Evolutionary conservation across 1,140 invertebrate genomes (phyloP), one percentile per base, ranked within the genome.

Genomic region (Trachymyrmex cornetzi): DNA sequence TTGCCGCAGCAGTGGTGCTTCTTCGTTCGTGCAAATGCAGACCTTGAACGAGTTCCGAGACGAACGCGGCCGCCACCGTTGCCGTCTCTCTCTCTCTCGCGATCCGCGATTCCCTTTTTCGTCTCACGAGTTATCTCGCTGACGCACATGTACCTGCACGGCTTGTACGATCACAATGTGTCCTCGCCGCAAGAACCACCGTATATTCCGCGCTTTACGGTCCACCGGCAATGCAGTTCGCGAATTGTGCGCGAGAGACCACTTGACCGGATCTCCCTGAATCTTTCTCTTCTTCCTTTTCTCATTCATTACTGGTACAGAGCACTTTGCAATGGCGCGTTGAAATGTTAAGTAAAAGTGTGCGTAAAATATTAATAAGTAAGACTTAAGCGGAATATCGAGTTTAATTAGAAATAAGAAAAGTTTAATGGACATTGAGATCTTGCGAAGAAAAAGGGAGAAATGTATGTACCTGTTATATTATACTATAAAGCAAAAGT

Each of bases 1-100:
- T 94, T 93, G 84, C 89, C 81, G 55, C 66, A 85, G 67, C 79
- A 85, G 86, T 64, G 87, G 72, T 71, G 88, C 77, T 81, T 69
- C 87, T 79, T 48, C 74, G 64, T 61, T 22, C 55, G 44, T 30
- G 22, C 24, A 14, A 57, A 53, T 6, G 61, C 27, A 50, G 38
- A 50, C 27, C 72, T 69, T 71, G 86, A 79, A 64, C 81, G 59
- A 75, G 79, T 77, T 79, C 44, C 55, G 19, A 86, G 50, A 84
- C 64, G 75, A 80, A 71, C 55, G 50, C 63, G 57, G 34, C 38
- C 75, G 34, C 63, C 55, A 53, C n/a, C 67, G 24, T 30, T 48
- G 64, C n/a, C 77, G 53, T 11, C 79, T 87, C 89, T 82, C 79
- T 88, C 87, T 91, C 71, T 53, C 85, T 85, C 71, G 50, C 38